Evolutionary conservation across 1,140 invertebrate genomes (phyloP).

Genomic region (Globodera ellingtonae): DNA sequence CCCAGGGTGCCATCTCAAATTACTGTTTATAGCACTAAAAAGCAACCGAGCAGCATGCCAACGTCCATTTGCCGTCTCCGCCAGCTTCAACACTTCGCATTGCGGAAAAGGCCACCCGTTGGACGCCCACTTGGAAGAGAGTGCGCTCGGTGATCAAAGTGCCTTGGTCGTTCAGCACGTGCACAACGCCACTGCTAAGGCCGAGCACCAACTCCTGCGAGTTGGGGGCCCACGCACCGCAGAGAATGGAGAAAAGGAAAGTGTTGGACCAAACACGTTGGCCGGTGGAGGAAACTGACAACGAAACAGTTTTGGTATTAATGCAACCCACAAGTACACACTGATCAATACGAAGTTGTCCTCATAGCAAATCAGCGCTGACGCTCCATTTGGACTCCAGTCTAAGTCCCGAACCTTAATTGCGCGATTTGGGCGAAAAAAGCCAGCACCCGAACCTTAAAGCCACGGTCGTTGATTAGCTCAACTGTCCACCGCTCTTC

Average conservation of each 20-base stretch:
- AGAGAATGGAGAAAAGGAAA: slow-evolving; percentile 88
- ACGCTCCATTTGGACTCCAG: slow-evolving; percentile 96
- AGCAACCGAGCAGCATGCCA: slow-evolving; percentile 52
- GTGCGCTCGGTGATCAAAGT: slow-evolving; percentile 55
- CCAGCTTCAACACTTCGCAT: slow-evolving; percentile 28
- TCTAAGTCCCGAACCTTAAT: slow-evolving; percentile 77
- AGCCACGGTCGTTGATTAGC: slow-evolving; percentile 86
- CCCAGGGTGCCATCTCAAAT: too few species aligned
- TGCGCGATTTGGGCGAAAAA: neutral
- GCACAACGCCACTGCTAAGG: slow-evolving; percentile 53
- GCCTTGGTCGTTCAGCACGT: slow-evolving; percentile 62
- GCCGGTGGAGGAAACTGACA: slow-evolving; percentile 81
- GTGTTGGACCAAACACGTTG: slow-evolving; percentile 98
- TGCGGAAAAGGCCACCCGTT: slow-evolving; percentile 48
- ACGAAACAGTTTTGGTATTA: neutral
- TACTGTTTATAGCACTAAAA: neutral
- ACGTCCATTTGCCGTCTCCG: slow-evolving; percentile 53
- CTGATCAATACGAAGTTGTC: slow-evolving; percentile 66
- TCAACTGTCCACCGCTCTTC: slow-evolving; percentile 98
- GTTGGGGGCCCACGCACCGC: slow-evolving; percentile 95
- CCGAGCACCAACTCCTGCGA: slow-evolving; percentile 79
- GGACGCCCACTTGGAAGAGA: slow-evolving; percentile 46
- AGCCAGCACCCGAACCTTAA: slow-evolving; percentile 60
- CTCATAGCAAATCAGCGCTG: slow-evolving; percentile 94
- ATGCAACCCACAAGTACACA: slow-evolving; percentile 7